phyloP scores from a whole-genome alignment of 2,113 vertebrate species.

The Mesoclemmys tuberculata region DNA sequence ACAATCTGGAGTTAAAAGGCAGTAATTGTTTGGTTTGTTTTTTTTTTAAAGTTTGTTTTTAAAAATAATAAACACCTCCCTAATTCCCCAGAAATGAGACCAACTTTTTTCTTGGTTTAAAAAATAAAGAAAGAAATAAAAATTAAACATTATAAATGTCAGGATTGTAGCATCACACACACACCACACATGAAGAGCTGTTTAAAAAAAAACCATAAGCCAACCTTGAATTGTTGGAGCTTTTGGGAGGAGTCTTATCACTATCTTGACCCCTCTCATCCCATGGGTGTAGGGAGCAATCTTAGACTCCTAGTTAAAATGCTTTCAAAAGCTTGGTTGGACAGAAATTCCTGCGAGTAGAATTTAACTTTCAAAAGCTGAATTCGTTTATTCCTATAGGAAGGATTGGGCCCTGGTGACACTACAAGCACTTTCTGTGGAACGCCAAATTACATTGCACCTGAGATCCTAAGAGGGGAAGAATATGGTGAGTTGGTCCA shows the following conservation, averaged over 20 bases:
- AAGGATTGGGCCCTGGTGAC: constrained; percentile 96
- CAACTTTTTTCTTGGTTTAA: neutral
- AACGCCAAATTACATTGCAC: constrained; percentile 98
- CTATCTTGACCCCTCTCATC: neutral
- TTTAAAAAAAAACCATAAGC: neutral
- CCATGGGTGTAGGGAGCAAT: neutral
- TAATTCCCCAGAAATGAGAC: neutral
- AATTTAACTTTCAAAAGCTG: neutral
- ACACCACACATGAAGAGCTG: neutral
- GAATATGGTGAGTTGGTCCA: constrained; percentile 89
- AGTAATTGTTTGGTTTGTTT: neutral
- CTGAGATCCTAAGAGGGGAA: constrained; percentile 96
- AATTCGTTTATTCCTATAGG: constrained; percentile 78
- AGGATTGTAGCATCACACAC: neutral
- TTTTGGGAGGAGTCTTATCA: neutral
- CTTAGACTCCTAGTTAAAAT: neutral
- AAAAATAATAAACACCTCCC: rapidly evolving
- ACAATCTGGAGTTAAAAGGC: neutral
- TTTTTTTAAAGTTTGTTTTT: neutral
- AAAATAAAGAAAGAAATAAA: neutral
- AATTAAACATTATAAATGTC: neutral
- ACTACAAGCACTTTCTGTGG: constrained; percentile 99
- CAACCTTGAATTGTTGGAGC: neutral
- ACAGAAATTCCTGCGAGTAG: neutral
- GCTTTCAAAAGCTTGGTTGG: neutral